phyloP scores from a whole-genome alignment of 2,113 vertebrate genomes.

The Rhinolophus sinicus region DNA sequence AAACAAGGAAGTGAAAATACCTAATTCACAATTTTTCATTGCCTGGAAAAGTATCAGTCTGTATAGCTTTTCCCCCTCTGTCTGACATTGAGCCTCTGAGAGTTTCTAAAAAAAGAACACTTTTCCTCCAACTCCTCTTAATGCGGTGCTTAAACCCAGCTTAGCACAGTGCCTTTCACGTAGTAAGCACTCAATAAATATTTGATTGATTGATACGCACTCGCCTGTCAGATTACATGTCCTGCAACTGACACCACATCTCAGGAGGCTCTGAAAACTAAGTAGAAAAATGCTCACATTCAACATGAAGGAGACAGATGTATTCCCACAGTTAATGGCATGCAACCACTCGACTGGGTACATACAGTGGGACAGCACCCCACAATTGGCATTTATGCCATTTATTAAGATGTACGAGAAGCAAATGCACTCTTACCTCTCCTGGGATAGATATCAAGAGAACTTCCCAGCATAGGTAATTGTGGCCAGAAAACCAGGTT shows the following conservation, averaged over 20 bases:
- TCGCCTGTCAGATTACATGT: conserved; percentile 49
- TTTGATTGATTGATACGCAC: conserved; percentile 66
- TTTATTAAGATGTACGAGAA: conserved; percentile 10
- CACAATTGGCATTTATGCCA: neutral
- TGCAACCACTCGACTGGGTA: neutral
- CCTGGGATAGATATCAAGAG: conserved; percentile 4
- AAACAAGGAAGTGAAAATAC: conserved; percentile 10
- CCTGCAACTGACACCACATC: conserved; percentile 10
- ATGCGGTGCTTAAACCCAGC: conserved; percentile 72
- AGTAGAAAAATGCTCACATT: conserved; percentile 28
- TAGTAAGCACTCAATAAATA: conserved; percentile 79
- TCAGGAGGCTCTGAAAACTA: conserved; percentile 50
- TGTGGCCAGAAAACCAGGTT: neutral
- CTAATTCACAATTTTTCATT: neutral
- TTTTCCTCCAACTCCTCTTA: conserved; percentile 63
- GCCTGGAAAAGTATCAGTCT: conserved; percentile 22
- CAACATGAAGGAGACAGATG: neutral
- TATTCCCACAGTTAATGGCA: neutral
- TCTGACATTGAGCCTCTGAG: conserved; percentile 17
- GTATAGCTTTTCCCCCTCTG: neutral
- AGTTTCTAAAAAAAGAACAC: conserved; percentile 27
- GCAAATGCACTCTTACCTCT: neutral
- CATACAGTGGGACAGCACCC: too few relatives aligned
- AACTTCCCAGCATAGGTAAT: neutral
- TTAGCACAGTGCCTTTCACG: conserved; percentile 74